Evolutionary conservation across 1,140 invertebrate species (phyloP).

Genomic region (Anastrepha ludens): DNA sequence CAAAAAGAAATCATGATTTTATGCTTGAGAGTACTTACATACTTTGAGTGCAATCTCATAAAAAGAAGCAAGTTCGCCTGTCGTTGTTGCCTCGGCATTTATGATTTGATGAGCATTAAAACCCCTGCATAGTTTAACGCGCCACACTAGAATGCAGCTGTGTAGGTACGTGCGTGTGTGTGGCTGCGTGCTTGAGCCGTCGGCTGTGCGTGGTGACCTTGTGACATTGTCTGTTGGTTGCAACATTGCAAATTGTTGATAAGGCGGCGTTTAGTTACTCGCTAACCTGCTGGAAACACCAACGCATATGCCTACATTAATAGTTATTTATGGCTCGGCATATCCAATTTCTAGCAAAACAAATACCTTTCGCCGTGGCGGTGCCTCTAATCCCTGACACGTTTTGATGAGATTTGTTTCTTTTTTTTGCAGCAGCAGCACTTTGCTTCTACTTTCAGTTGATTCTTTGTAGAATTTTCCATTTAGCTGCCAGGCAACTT

Average conservation of each 20-base stretch:
- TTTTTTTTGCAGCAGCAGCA: not conserved
- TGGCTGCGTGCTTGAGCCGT: no score
- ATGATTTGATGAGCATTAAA: not conserved
- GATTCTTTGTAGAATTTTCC: not conserved
- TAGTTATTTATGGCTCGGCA: constrained; percentile 18
- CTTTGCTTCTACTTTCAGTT: not conserved
- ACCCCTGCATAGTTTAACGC: no score
- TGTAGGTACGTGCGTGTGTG: no score
- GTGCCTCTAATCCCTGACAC: constrained; percentile 31
- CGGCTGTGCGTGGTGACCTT: not conserved
- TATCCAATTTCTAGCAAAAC: constrained; percentile 30
- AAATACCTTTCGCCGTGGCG: not conserved
- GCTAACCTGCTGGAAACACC: not conserved
- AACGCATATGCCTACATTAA: not conserved
- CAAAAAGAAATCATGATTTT: constrained; percentile 10
- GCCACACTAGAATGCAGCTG: no score
- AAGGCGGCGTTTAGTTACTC: not conserved
- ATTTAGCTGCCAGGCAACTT: not conserved
- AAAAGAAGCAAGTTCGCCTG: not conserved
- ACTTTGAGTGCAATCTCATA: constrained; percentile 18
- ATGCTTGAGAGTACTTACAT: constrained; percentile 16
- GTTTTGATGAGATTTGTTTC: constrained; percentile 23
- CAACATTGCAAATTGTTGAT: constrained; percentile 17
- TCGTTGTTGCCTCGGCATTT: not conserved
- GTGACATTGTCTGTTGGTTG: not conserved